Evolutionary conservation across 2,797 vertebrate genomes (phyloP), one percentile per base, ranked within the genome.

Genomic region (Pagetopsis macropterus): DNA sequence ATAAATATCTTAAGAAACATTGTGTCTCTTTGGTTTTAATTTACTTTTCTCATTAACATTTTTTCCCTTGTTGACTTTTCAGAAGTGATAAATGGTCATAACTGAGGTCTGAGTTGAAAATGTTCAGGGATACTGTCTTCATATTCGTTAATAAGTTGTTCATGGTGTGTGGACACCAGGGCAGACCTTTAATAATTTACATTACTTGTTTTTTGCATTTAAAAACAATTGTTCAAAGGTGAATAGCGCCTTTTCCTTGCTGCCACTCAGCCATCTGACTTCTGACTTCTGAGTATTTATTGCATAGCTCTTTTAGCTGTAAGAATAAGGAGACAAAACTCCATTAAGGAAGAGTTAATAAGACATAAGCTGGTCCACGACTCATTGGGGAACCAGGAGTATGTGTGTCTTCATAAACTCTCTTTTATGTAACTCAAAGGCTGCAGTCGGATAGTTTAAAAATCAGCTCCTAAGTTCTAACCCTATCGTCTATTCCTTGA

Each of bases 1-100:
- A 93, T 91, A 91, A 93, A 92, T 4, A 86, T 75, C 50, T 77
- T 74, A 68, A 84, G 40, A 87, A 90, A 89, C 57, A 21, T 27
- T 56, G 55, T 58, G 72, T 83, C 65, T 51, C 55, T 3, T 11
- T 78, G 65, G 8, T 62, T 77, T 68, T 56, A 3, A 19, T 63
- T 60, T 65, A 2, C 3, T 27, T 12, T 16, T 19, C 9, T 67
- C 16, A 15, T 21, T 58, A 4, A 49, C 3, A 23, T 52, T 16
- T n/a, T 10, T 49, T 44, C 43, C 3, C 40, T 12, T 23, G 14
- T 44, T 27, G 1, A 58, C 10, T 40, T 23, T 49, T 57, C 55
- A 46, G 3, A 16, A 12, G 27, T 33, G 33, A 56, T 37, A 49
- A 55, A 16, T 37, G 6, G 7, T 44, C 62, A 44, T 0, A 41